Evolutionary conservation across 2,113 vertebrate genomes (phyloP).

Genomic region (Prolemur simus): DNA sequence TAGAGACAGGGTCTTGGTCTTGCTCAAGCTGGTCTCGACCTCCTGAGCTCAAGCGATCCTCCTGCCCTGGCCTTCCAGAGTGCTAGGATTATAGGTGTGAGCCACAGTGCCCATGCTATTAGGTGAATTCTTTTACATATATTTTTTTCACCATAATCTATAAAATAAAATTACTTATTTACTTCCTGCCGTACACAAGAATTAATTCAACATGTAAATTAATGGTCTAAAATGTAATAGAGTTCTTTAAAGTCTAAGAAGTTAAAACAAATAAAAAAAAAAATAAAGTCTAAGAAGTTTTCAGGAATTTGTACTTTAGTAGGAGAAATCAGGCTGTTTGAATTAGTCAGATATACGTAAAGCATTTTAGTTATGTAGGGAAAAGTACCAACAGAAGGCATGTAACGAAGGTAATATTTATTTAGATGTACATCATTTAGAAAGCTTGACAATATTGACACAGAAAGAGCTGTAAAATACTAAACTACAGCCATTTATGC

Average conservation of each 20-base stretch:
- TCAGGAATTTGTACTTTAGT: background rate
- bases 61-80: too few relatives aligned
- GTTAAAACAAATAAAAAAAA: background rate
- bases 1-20: too few relatives aligned
- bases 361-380: background rate
- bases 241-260: background rate
- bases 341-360: background rate
- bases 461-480: background rate
- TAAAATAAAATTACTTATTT: conserved; percentile 36
- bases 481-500: background rate
- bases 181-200: background rate
- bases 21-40: too few relatives aligned
- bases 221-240: background rate
- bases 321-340: background rate
- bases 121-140: too few relatives aligned
- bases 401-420: background rate
- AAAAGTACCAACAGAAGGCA: background rate
- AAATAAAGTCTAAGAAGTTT: background rate
- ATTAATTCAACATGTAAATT: background rate
- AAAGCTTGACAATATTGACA: background rate
- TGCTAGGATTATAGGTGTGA: too few relatives aligned
- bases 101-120: too few relatives aligned
- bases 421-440: background rate
- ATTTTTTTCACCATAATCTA: background rate
- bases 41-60: too few relatives aligned